Evolutionary conservation across 1,140 invertebrate genomes (phyloP).

Genomic region (Zaprionus taronus): DNA sequence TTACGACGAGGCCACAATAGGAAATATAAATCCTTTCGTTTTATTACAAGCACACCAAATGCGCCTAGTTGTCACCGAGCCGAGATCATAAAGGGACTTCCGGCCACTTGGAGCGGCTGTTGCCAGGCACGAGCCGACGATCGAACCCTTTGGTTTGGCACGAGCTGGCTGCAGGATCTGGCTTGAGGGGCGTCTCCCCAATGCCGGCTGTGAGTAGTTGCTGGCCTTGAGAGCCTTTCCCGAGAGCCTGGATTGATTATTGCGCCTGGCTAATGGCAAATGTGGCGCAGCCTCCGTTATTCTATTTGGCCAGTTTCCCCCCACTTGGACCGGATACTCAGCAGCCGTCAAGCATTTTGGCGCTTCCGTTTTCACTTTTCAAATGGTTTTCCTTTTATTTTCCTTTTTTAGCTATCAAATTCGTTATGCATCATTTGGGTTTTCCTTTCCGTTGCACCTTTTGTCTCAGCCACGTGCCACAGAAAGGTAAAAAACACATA

Average conservation of each 20-base stretch:
- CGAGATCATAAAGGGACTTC: conserved; percentile 60
- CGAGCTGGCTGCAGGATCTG: conserved; percentile 11
- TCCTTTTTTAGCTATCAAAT: conserved; percentile 60
- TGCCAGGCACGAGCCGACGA: conserved; percentile 56
- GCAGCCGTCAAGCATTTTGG: conserved; percentile 64
- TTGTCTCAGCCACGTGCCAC: conserved; percentile 73
- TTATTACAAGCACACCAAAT: conserved; percentile 73
- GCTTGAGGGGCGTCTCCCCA: neutral
- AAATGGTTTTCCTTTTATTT: conserved; percentile 50
- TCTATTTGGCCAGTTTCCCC: conserved; percentile 50
- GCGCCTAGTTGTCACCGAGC: conserved; percentile 28
- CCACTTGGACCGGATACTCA: conserved; percentile 54
- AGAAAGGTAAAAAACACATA: conserved; percentile 34
- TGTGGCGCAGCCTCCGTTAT: conserved; percentile 54
- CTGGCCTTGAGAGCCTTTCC: neutral
- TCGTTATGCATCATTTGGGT: conserved; percentile 69
- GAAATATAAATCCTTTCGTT: conserved; percentile 84
- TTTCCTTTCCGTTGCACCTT: conserved; percentile 75
- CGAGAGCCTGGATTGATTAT: neutral
- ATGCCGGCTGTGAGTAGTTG: neutral
- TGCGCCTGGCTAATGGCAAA: conserved; percentile 5
- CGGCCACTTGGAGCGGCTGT: conserved; percentile 49
- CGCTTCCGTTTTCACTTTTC: conserved; percentile 77
- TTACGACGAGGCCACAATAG: conserved; percentile 64
- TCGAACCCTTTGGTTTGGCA: conserved; percentile 50